Base-by-base conservation (phyloP, 2,888 invertebrate genomes). In the Mayetiola destructor region DNA sequence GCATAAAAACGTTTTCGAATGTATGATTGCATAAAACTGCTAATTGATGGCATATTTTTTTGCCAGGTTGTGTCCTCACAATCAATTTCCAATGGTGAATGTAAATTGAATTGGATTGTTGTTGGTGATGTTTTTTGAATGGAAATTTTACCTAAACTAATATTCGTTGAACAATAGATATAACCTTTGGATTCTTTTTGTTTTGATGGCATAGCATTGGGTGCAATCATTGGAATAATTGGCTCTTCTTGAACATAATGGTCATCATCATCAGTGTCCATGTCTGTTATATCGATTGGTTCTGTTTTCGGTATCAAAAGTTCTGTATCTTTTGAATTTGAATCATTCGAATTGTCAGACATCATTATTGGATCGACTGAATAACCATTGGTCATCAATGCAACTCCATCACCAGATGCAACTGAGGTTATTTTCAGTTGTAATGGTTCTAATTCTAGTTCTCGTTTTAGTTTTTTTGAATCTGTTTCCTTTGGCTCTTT, bases 141-240 rank as follows among this genome's bases (percentile, higher is more conserved):
- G 9, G n/a, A 27, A 16, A 48, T 16, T 27, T 48, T 48, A 6
- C 48, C 48, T 10, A 48, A 48, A 6, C 27, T 14, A 27, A n/a
- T 48, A 48, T 48, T 48, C 5, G 48, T 48, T 9, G n/a, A 14
- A 48, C 48, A 48, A n/a, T 48, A 48, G 8, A 48, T 48, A 16
- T 48, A 48, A 6, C 48, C 48, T 48, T 48, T 48, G 2, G 14
- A 23, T 42, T 23, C 14, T 8, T 23, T 23, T n/a, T n/a, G n/a
- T n/a, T n/a, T n/a, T n/a, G n/a, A n/a, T n/a, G n/a, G n/a, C n/a
- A n/a, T n/a, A n/a, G n/a, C n/a, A n/a, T n/a, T n/a, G n/a, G n/a
- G n/a, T n/a, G n/a, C n/a, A n/a, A n/a, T n/a, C n/a, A n/a, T n/a
- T n/a, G n/a, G n/a, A n/a, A n/a, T n/a, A n/a, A n/a, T n/a, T n/a